Base-by-base conservation (phyloP, 2,797 vertebrate species). In the Diceros bicornis region DNA sequence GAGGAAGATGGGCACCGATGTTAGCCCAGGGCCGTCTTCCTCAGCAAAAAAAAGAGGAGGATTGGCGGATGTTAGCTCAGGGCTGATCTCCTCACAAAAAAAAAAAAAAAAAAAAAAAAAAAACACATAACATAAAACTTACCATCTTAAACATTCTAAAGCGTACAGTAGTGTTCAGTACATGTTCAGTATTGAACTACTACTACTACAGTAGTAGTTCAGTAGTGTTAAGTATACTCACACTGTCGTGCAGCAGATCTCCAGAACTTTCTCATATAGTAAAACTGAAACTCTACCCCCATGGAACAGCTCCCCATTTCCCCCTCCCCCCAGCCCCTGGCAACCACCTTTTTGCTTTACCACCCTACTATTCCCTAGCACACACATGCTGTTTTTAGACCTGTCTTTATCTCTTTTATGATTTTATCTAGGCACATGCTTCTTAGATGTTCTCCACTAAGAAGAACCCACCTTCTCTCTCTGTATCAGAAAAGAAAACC, bases 401-500 rank as follows among this genome's bases (percentile, higher is more conserved):
- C 4, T 61, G 21, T 18, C 74, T 90, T 66, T 52, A n/a, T 91
- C 29, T 89, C 29, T 79, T 72, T 71, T 44, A 66, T 57, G 27
- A 11, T 78, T 94, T 92, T 81, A n/a, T 96, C 44, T 78, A 64
- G 18, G n/a, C 82, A 94, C 84, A 37, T 52, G 17, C 44, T 92
- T 90, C 44, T 27, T 87, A 20, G 52, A 87, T 59, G 41, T 68
- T 87, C 29, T 95, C 52, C 0, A 17, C 25, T 59, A 44, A 62
- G 37, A 88, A 90, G 23, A 81, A 61, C 21, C 7, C 17, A 79
- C 13, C 27, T 52, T 32, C 37, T 94, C 50, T 87, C 64, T 89
- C 83, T 95, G 32, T 13, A 86, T 69, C 59, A 85, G 87, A 83
- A 95, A 97, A 83, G 75, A 71, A 91, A 86, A 21, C 25, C 1